phyloP scores from a whole-genome alignment of 2,797 vertebrate species.

The Hypotaenidia philippensis region DNA sequence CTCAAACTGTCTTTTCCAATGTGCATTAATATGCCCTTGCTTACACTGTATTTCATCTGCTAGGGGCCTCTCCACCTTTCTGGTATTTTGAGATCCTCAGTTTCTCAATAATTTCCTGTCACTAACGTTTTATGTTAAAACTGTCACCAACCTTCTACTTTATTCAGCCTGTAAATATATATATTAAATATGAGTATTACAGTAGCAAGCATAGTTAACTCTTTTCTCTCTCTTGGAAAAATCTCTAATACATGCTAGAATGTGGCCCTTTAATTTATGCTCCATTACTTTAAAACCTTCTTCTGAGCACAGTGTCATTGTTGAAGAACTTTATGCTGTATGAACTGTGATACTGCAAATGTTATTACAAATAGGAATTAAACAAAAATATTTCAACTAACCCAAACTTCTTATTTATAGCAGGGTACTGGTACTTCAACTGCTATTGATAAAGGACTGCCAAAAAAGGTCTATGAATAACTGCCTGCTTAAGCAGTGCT shows the following conservation, averaged over 20 bases:
- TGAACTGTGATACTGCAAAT: neutral
- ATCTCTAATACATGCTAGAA: neutral
- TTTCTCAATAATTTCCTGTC: neutral
- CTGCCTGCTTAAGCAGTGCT: neutral
- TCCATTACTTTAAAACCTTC: neutral
- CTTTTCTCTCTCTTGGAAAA: neutral
- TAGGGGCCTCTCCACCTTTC: neutral
- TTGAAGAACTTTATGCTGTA: neutral
- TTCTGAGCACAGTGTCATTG: neutral
- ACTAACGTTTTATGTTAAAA: neutral
- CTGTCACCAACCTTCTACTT: neutral
- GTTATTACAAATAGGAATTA: neutral
- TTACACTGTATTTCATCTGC: neutral
- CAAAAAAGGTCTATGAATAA: neutral
- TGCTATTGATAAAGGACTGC: neutral
- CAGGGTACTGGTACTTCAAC: neutral
- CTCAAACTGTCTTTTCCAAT: neutral
- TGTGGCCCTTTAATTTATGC: neutral
- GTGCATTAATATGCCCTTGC: neutral
- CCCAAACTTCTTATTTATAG: neutral
- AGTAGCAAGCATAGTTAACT: neutral
- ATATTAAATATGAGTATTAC: neutral
- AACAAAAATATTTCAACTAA: neutral
- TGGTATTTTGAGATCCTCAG: neutral
- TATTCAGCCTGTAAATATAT: neutral